These are phyloP conservation scores for Argyra leucocephala DNA, from an alignment of 2,888 invertebrate species.

Conservation along the genomic window DNA sequence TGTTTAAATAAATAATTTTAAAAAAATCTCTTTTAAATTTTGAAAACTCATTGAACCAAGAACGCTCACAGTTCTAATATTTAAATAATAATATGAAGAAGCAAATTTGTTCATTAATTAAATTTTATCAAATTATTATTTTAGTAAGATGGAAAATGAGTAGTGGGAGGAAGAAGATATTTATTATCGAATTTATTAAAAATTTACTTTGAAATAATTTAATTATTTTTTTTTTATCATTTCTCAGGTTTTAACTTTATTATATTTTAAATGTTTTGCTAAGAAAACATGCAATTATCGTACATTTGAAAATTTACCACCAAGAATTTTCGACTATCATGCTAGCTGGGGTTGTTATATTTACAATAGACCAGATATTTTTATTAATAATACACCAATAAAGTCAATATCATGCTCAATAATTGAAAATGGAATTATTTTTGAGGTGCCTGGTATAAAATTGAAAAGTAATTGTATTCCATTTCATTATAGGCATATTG, in stretches of 20 bases:
- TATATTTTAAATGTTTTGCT: slow-evolving; percentile 4
- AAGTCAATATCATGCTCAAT: slow-evolving; percentile 14
- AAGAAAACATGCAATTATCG: slow-evolving; percentile 23
- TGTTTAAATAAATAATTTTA: no score
- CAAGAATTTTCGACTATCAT: slow-evolving; percentile 22
- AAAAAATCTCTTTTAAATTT: no score
- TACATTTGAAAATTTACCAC: slow-evolving; percentile 17
- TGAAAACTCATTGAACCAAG: no score
- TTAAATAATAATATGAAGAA: no score
- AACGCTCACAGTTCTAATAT: no score
- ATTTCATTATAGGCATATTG: slow-evolving; percentile 21
- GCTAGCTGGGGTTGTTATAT: slow-evolving; percentile 27
- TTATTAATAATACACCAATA: slow-evolving; percentile 19
- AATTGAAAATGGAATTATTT: neutral
- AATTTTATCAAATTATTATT: no score
- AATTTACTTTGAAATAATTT: neutral
- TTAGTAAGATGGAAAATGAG: no score
- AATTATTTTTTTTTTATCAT: neutral
- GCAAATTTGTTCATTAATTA: no score
- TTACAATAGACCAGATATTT: slow-evolving; percentile 25
- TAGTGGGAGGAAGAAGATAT: no score
- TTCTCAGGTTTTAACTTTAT: neutral
- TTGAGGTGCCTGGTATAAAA: slow-evolving; percentile 22
- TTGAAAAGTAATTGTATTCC: slow-evolving; percentile 18
- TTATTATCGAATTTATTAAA: no score